Evolutionary conservation across 2,797 vertebrate genomes (phyloP), one percentile per base, ranked within the genome.

Genomic region (Sebastes jordani): DNA sequence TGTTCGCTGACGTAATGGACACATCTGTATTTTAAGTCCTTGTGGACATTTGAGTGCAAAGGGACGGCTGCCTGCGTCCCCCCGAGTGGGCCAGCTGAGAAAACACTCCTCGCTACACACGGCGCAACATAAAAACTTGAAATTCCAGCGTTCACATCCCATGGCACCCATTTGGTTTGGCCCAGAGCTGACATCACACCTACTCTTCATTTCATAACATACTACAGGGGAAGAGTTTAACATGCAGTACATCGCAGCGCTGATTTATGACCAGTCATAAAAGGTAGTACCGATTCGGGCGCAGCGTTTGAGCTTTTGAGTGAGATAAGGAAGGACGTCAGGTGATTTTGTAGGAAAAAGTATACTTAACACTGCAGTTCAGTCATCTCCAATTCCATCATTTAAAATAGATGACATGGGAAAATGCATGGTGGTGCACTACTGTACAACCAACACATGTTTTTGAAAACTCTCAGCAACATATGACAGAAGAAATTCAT

Each of bases 11-110:
- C 71, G 80, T 86, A 90, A 91, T 84, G 88, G 84, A 87, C 71
- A 86, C 87, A 89, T 90, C 88, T 89, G 86, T 62, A 90, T 86
- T 90, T 86, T 85, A 82, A 78, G 85, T 78, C 80, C 84, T 81
- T 85, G 81, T 82, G 80, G 84, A 87, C 83, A 66, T 82, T 83
- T 68, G 67, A 85, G 87, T 14, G 60, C 72, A 81, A 81, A 78
- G 65, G 78, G 83, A 88, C 8, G 30, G 49, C 66, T 58, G 80
- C 76, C 56, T 82, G 81, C 65, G 27, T 90, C 82, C 78, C 79
- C 83, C 61, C 58, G 67, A 81, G 82, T 23, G 56, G 64, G 84
- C 75, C 94, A 95, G 94, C 93, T 95, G 91, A 94, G 86, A 94
- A 92, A 95, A 94, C 89, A 94, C 58, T 80, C 74, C 74, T 81